Evolutionary conservation across 2,113 vertebrate genomes (phyloP).

Genomic region (Pholis gunnellus): DNA sequence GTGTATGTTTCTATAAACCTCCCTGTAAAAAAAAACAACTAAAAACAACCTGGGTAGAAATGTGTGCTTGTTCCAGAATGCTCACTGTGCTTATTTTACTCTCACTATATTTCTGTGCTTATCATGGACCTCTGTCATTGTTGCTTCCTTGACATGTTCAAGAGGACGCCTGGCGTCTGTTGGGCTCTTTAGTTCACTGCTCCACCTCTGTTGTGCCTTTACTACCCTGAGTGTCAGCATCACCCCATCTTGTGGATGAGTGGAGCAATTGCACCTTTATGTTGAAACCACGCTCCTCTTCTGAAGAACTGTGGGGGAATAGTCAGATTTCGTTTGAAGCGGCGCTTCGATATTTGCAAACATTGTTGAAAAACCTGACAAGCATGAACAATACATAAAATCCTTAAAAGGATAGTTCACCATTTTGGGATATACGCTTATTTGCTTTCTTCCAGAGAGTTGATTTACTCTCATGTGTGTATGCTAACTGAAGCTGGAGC

Average conservation of each 20-base stretch:
- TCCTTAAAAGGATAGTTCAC: neutral
- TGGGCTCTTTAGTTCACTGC: conserved; percentile 26
- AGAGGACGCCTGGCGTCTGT: neutral
- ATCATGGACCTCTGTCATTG: neutral
- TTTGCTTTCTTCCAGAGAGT: neutral
- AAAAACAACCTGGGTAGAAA: conserved; percentile 9
- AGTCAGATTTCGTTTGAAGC: neutral
- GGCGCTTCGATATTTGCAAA: neutral
- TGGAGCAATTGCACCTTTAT: conserved; percentile 32
- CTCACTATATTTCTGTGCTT: conserved; percentile 32
- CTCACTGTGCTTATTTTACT: conserved; percentile 25
- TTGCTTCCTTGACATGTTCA: neutral
- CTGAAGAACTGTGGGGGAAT: neutral
- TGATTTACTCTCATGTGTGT: neutral
- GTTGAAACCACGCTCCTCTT: neutral
- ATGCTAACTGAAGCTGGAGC: neutral
- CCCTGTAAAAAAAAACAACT: neutral
- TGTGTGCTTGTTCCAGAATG: conserved; percentile 51
- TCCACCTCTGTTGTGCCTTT: conserved; percentile 9
- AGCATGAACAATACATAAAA: too few species aligned
- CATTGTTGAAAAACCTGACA: neutral
- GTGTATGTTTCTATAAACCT: neutral
- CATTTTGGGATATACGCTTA: neutral
- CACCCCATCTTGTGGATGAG: conserved; percentile 52
- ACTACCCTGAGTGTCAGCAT: conserved; percentile 48